Evolutionary conservation across 2,797 vertebrate genomes (phyloP), one percentile per base, ranked within the genome.

Genomic region (Scomberomorus guttatus): DNA sequence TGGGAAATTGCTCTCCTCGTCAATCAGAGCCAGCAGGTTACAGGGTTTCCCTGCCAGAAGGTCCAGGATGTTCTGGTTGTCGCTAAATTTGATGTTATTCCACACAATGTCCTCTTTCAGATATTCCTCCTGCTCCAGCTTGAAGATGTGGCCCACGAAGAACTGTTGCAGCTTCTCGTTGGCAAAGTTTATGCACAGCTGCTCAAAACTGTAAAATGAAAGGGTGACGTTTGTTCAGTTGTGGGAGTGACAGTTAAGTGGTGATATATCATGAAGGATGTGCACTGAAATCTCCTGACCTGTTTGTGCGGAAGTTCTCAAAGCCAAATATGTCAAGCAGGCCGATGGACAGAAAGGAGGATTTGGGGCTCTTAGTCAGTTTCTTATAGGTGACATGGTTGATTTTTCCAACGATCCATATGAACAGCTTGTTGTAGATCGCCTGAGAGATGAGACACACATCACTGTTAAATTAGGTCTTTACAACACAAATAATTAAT

Each of bases 101-200:
- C 97, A 99, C 63, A 75, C 3, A 1, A 99, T 95, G 46, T 90
- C 88, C 85, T 99, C 97, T 0, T 95, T 94, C 50, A 52, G 74
- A 82, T 98, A 99, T 83, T 99, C 97, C 56, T 97, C 93, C 81
- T 99, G 98, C 92, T 99, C 98, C 87, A 96, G 80, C 69, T 96
- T 96, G 94, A 99, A 99, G 87, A 99, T 91, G 2, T 98, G 97
- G 13, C 61, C 81, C 80, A 99, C 97, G 0, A 99, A 99, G 92
- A 99, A 98, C 92, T 99, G 98, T 93, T 99, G 98, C 74, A 99
- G 96, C 86, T 97, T 96, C 89, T 99, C 98, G 0, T 99, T 99
- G 83, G 98, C 98, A 9, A 97, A 96, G 80, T 99, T 99, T 86
- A 99, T 99, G 91, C 97, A 99, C 71, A 99, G 94, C 89, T 99